A percentile compares a stretch with the other conserved stretches of the same genome.
phyloP scores from a whole-genome alignment of 1,140 invertebrate genomes.

The Monochamus saltuarius region DNA sequence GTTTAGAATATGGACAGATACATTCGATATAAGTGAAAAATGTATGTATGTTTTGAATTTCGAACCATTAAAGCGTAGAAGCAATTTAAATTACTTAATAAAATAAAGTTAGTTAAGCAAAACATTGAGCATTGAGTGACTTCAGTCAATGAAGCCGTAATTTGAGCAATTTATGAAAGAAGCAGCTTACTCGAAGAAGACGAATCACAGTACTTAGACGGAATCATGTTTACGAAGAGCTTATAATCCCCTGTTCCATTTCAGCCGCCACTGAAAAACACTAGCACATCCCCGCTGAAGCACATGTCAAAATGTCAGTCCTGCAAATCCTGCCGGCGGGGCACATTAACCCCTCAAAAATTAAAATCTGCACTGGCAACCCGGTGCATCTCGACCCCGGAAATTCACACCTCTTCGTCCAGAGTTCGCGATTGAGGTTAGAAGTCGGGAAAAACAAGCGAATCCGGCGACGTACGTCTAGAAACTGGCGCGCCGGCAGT shows the following conservation, averaged over 20 bases:
- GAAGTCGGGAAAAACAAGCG: conserved; percentile 28
- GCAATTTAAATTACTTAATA: no score
- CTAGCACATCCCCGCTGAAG: conserved; percentile 11
- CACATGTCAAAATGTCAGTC: conserved; percentile 15
- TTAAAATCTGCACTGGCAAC: background rate
- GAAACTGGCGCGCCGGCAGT: conserved; percentile 35
- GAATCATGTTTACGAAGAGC: conserved; percentile 41
- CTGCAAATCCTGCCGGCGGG: background rate
- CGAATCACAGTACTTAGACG: conserved; percentile 48
- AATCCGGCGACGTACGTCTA: conserved; percentile 35
- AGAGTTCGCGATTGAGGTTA: conserved; percentile 34
- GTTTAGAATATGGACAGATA: no score
- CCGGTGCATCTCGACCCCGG: background rate
- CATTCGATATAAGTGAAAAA: no score
- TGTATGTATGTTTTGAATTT: no score
- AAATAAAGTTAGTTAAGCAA: no score
- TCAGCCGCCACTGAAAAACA: conserved; percentile 16
- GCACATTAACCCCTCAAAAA: background rate
- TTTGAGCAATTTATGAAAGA: no score
- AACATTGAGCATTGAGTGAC: no score
- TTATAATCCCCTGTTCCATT: conserved; percentile 1
- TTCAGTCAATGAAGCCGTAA: no score
- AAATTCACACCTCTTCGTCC: conserved; percentile 6
- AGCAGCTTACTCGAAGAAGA: conserved; percentile 42
- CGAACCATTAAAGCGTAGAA: no score